Percentiles rank a stretch among this genome's conserved stretches.
phyloP scores from a whole-genome alignment of 2,797 vertebrate species.

The Chaetophractus vellerosus region DNA sequence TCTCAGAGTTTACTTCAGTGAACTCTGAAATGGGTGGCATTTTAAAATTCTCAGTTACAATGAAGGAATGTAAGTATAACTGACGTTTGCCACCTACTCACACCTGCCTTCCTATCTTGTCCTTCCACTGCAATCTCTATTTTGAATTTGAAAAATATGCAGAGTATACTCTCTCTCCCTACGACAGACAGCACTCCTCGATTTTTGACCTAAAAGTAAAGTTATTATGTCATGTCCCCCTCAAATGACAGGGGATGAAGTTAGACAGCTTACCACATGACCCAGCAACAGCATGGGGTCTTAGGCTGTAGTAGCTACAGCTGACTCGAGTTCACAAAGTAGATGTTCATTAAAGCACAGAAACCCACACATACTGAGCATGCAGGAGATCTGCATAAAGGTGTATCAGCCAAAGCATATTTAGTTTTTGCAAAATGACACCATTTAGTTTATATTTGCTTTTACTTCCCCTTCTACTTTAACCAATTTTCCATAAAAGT shows the following conservation, averaged over 20 bases:
- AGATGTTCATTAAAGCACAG: background rate
- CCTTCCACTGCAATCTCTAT: slow-evolving; percentile 24
- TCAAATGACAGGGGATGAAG: background rate
- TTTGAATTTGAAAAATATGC: slow-evolving; percentile 57
- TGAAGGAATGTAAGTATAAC: slow-evolving; percentile 86
- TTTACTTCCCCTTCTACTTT: background rate
- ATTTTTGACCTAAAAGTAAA: slow-evolving; percentile 54
- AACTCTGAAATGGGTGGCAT: slow-evolving; percentile 81
- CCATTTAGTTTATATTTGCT: background rate
- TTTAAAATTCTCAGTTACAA: slow-evolving; percentile 86
- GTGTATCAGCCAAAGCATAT: background rate
- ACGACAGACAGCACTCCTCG: rapidly evolving
- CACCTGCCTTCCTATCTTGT: slow-evolving; percentile 79
- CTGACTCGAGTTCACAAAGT: background rate
- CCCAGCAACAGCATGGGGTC: too few relatives aligned
- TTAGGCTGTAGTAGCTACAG: background rate
- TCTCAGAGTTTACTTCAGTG: slow-evolving; percentile 83
- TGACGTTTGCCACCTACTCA: slow-evolving; percentile 72
- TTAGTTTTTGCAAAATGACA: background rate
- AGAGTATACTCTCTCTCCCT: background rate
- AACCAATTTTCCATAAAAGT: background rate
- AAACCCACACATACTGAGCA: background rate
- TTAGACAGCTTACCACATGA: background rate
- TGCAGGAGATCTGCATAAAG: rapidly evolving
- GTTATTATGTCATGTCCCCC: background rate